These are phyloP conservation scores for Cepaea hortensis DNA, from an alignment of 2,888 invertebrate species.

Conservation along the genomic window DNA sequence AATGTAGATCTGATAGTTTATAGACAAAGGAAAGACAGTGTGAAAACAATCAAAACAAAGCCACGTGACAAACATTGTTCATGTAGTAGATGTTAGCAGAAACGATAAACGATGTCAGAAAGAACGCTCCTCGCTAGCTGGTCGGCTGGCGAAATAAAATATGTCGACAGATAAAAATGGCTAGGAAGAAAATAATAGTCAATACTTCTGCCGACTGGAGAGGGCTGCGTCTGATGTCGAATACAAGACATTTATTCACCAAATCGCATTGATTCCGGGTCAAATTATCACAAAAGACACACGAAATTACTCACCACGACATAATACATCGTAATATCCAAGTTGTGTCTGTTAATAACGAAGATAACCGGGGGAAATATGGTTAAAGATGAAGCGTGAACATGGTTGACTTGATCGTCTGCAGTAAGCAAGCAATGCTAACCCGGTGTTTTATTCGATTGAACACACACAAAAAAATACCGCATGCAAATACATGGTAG, in stretches of 20 bases:
- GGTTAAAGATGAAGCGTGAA: neutral
- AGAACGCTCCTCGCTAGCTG: neutral
- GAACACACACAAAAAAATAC: constrained; percentile 55
- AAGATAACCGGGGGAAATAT: neutral
- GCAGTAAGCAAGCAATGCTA: constrained; percentile 52
- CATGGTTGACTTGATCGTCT: neutral
- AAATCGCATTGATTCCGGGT: constrained; percentile 46
- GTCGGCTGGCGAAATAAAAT: constrained; percentile 43
- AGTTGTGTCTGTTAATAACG: neutral
- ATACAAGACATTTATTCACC: constrained; percentile 16
- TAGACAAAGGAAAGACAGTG: too few relatives aligned
- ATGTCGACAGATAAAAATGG: constrained; percentile 53
- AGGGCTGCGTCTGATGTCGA: constrained; percentile 21
- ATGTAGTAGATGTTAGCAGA: constrained; percentile 10
- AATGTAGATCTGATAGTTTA: too few relatives aligned
- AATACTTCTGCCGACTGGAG: constrained; percentile 47
- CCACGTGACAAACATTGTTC: constrained; percentile 34
- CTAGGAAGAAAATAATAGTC: constrained; percentile 54
- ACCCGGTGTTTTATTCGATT: constrained; percentile 58
- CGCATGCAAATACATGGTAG: constrained; percentile 20
- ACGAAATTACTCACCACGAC: constrained; percentile 34
- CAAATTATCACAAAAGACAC: constrained; percentile 45
- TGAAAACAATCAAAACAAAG: constrained; percentile 41
- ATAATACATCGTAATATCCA: constrained; percentile 38
- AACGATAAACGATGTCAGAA: constrained; percentile 10